A percentile compares a stretch with the other conserved stretches of the same genome.
Conservation (phyloP, 2,113 vertebrate genomes). For the Crotalus horridus region DNA sequence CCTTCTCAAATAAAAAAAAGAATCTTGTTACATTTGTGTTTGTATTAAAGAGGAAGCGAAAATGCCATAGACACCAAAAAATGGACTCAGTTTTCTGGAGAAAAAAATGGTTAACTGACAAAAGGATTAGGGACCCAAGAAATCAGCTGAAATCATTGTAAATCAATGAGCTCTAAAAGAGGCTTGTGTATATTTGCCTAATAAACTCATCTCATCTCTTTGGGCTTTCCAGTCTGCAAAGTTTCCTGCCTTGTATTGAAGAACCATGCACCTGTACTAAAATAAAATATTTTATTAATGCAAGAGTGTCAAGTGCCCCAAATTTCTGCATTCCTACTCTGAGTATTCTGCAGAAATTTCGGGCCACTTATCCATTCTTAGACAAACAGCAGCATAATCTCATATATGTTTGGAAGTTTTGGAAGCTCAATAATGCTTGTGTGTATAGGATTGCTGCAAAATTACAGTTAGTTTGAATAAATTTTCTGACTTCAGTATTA, state of each 20-base stretch:
- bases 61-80: constrained; percentile 58
- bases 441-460: not conserved
- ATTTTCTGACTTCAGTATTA: not conserved
- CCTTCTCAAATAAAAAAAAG: constrained; percentile 44
- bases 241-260: not conserved
- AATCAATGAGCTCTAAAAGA: constrained; percentile 38
- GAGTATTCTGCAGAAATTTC: not conserved
- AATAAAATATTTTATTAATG: not conserved
- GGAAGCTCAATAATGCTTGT: not conserved
- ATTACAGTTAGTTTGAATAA: not conserved
- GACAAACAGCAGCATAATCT: not conserved
- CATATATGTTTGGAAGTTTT: not conserved
- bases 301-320: not conserved
- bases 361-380: not conserved
- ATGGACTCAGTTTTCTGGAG: constrained; percentile 54
- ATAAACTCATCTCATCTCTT: not conserved
- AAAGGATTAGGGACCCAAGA: constrained; percentile 49
- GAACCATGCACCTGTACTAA: not conserved
- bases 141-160: constrained; percentile 41
- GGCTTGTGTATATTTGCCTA: constrained; percentile 31
- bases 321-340: not conserved
- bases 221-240: not conserved
- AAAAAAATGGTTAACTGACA: constrained; percentile 33
- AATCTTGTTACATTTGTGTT: constrained; percentile 59
- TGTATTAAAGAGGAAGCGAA: constrained; percentile 50